Conservation (phyloP, 2,113 vertebrate species). For the Hyperoodon ampullatus region DNA sequence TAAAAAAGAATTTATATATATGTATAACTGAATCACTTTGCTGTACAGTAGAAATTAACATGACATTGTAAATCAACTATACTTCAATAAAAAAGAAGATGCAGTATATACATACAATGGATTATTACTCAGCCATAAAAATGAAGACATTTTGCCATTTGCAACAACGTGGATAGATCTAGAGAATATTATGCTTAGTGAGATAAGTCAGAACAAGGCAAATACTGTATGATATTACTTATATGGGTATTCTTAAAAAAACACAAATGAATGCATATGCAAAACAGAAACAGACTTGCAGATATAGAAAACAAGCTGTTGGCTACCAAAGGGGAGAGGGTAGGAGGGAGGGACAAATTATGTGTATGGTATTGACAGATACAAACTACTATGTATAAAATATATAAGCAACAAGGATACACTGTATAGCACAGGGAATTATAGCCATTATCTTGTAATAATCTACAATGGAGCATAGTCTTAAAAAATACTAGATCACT, state of each 20-base stretch:
- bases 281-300: neutral
- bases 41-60: too few species aligned
- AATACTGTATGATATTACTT: neutral
- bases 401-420: neutral
- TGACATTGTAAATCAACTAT: too few species aligned
- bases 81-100: neutral
- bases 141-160: neutral
- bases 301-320: too few species aligned
- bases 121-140: neutral
- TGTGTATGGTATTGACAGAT: neutral
- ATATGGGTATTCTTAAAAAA: neutral
- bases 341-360: neutral
- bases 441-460: neutral
- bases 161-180: neutral
- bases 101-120: rapidly evolving
- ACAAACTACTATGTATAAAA: neutral
- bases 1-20: too few species aligned
- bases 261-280: neutral
- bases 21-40: too few species aligned
- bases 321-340: neutral
- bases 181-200: neutral
- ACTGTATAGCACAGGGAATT: neutral
- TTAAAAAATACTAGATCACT: neutral
- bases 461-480: neutral
- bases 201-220: neutral